These are phyloP conservation scores for Drosophila neocordata DNA, from an alignment of 1,140 invertebrate genomes.

Conservation along the genomic window DNA sequence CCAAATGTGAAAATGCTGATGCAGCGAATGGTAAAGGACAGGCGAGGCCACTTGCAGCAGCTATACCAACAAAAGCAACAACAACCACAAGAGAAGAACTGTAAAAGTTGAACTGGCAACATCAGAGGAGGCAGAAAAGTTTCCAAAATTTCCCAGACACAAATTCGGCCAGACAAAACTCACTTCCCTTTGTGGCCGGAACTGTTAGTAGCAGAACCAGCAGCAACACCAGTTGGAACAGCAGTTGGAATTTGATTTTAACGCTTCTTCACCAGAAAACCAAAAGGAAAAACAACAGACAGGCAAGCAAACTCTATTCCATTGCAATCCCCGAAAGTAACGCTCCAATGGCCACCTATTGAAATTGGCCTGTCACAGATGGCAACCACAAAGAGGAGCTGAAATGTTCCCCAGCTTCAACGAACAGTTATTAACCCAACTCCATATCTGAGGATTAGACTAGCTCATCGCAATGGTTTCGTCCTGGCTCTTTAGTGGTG, in stretches of 20 bases:
- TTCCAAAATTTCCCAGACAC: conserved; percentile 62
- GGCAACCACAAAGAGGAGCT: conserved; percentile 6
- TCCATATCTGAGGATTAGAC: conserved; percentile 20
- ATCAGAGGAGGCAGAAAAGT: conserved; percentile 54
- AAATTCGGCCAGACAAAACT: not conserved
- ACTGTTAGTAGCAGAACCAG: conserved; percentile 43
- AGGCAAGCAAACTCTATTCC: conserved; percentile 22
- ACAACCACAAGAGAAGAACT: conserved; percentile 56
- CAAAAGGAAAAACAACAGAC: conserved; percentile 19
- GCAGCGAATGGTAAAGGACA: conserved; percentile 39
- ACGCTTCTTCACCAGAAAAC: conserved; percentile 51
- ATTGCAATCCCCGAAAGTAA: conserved; percentile 28
- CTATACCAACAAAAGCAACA: conserved; percentile 47
- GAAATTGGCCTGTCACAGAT: conserved; percentile 52
- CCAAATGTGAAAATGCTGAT: conserved; percentile 61
- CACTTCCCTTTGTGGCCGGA: conserved; percentile 34
- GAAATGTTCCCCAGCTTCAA: conserved; percentile 53
- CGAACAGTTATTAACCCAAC: conserved; percentile 53
- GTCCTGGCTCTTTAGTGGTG: conserved; percentile 24
- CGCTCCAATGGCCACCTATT: conserved; percentile 52
- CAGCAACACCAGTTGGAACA: not conserved
- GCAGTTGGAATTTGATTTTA: conserved; percentile 71
- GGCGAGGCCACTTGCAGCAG: conserved; percentile 27
- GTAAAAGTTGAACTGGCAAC: conserved; percentile 53
- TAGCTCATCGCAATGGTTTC: conserved; percentile 10